Evolutionary conservation across 2,888 invertebrate species (phyloP).

Genomic region (Megaustenia siamemsis): DNA sequence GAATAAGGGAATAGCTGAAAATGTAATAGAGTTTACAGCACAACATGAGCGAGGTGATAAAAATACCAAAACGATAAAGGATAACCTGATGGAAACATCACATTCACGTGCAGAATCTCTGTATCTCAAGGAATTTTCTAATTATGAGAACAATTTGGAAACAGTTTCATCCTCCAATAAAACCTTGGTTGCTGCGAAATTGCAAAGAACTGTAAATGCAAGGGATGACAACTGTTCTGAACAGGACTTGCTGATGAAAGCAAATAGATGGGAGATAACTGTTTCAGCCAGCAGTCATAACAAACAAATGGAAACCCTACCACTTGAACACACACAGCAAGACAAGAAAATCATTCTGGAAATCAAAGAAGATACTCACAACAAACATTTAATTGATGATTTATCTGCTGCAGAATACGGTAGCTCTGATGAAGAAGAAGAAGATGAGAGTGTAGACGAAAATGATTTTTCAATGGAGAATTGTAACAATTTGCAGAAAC

Average conservation of each 20-base stretch:
- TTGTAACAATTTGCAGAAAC: neutral
- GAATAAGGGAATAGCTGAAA: too few species aligned
- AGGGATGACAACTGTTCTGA: neutral
- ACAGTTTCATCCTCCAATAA: slow-evolving; percentile 53
- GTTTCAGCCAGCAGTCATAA: neutral
- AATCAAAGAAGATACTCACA: neutral
- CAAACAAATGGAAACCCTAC: neutral
- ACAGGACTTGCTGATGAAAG: neutral
- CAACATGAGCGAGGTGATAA: neutral
- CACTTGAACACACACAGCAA: neutral
- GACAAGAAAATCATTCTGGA: neutral
- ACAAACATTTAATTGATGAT: neutral
- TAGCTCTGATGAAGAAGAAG: neutral
- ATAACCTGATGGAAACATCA: neutral
- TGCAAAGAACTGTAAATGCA: slow-evolving; percentile 35
- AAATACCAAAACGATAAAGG: neutral
- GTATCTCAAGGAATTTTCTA: neutral
- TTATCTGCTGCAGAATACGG: neutral
- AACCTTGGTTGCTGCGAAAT: slow-evolving; percentile 53
- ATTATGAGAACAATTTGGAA: neutral
- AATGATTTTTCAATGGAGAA: too few species aligned
- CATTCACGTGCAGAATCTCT: neutral
- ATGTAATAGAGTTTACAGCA: too few species aligned
- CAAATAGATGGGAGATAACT: neutral
- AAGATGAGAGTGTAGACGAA: neutral